Evolutionary conservation across 2,113 vertebrate species (phyloP), one percentile per base, ranked within the genome.

Genomic region (Chaetorhynchus papuensis): DNA sequence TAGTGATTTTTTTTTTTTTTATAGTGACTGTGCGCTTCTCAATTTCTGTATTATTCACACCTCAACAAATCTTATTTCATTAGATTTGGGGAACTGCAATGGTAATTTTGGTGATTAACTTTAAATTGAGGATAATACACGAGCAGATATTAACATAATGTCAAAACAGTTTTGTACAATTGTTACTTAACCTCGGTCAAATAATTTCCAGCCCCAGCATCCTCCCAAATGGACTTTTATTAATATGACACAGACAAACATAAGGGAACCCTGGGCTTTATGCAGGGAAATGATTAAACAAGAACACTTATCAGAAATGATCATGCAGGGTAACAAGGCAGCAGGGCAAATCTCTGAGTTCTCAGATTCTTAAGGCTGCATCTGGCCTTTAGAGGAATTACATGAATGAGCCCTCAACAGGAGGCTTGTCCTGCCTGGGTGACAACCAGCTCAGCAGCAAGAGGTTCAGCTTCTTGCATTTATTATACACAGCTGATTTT

Each of bases 101-200:
- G 13, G 88, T 95, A 97, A 97, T 98, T 98, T 97, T 95, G 64
- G 96, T 97, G 97, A 98, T 98, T 97, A 97, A 97, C 95, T 97
- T 98, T 97, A 96, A 98, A 98, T 97, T 97, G 96, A 86, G 89
- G 93, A 96, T 97, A 97, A 97, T 97, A 92, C 42, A 84, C 0
- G 81, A 96, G 93, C 85, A 97, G 92, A 92, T 92, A 97, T 98
- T 98, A 97, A 94, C 96, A 96, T 96, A 96, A 97, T 97, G 97
- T 98, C 97, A 97, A 98, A 98, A 98, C 96, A 97, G 97, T 98
- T 97, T 95, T 89, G 87, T 95, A 94, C 88, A 97, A 97, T 97
- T 97, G 96, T 97, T 97, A 96, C 90, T 97, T 98, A 98, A 98
- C 96, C 97, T 97, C 1, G 35, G 47, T 93, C 94, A 96, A 95